Base-by-base conservation (phyloP, 2,888 invertebrate species). In the Eumerus sabulonum region DNA sequence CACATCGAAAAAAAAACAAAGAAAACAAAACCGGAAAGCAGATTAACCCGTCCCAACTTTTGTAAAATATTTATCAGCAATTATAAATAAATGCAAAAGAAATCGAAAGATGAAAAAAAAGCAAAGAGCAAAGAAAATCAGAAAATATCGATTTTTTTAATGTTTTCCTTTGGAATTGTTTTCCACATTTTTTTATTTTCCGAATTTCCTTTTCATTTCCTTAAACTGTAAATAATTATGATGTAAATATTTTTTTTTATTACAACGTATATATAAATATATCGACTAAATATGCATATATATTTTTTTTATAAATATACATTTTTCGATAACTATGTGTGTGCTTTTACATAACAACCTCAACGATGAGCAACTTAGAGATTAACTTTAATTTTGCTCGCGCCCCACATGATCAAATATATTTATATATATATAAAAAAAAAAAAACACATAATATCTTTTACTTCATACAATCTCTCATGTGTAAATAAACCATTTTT, bases 31-130 rank as follows among this genome's bases (percentile, higher is more conserved):
- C 88, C 87, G 87, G 87, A 86, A 87, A 88, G 87, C 88, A 87
- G 87, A 85, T 88, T 87, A 87, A 88, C 88, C 88, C 88, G 87
- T 88, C 88, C 88, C 88, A 88, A 88, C 88, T 85, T 85, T 85
- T 85, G 84, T 84, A 83, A 83, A 77, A 72, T 82, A 82, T 82
- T 73, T 82, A 71, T 72, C 59, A 82, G 82, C 77, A 76, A 54
- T n/a, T n/a, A n/a, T n/a, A n/a, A 83, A 77, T 70, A 83, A 82
- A 67, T 82, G 71, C 63, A 76, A 84, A 77, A 81, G 70, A 12
- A 59, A 71, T 82, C 71, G 60, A 76, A 84, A 77, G 79, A 72
- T n/a, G 54, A 71, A 63, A 79, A 40, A n/a, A n/a, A n/a, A n/a
- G 38, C 18, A 82, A 73, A 67, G 63, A 53, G 66, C 71, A 74